Percentiles rank a stretch among this genome's conserved stretches.
phyloP scores from a whole-genome alignment of 2,888 invertebrate species.

The Trachelus tabidus region DNA sequence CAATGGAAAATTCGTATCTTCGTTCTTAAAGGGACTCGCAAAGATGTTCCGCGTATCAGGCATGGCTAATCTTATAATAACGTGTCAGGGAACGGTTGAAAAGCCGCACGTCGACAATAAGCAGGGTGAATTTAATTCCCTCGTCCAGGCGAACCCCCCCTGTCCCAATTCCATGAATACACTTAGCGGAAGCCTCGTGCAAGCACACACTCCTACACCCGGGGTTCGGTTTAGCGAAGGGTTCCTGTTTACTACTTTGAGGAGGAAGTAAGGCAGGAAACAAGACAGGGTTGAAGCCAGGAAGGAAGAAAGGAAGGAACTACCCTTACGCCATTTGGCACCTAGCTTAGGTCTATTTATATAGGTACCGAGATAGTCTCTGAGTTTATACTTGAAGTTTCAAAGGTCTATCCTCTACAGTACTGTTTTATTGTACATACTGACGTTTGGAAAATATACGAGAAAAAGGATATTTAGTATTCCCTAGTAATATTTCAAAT shows the following conservation, averaged over 20 bases:
- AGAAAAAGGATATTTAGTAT: not conserved
- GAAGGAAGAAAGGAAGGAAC: conserved; percentile 30
- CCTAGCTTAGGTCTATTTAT: conserved; percentile 44
- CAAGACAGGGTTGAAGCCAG: conserved; percentile 4
- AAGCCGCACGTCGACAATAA: conserved; percentile 48
- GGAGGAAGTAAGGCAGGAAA: not conserved
- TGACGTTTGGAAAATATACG: not conserved
- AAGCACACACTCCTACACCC: conserved; percentile 13
- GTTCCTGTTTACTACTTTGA: not conserved
- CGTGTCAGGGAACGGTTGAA: conserved; percentile 32
- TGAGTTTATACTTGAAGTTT: conserved; percentile 26
- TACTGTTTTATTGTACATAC: not conserved
- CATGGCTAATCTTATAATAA: conserved; percentile 39
- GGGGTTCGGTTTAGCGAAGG: not conserved
- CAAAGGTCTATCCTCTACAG: conserved; percentile 7
- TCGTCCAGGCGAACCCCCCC: conserved; percentile 33
- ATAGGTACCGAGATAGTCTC: conserved; percentile 23
- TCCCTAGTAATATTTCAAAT: not conserved
- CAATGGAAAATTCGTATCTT: not conserved
- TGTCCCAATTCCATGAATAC: conserved; percentile 50
- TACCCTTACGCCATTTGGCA: conserved; percentile 44
- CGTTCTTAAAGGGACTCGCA: not conserved
- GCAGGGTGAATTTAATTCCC: conserved; percentile 56
- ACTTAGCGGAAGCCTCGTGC: conserved; percentile 31
- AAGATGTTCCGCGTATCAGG: conserved; percentile 5